These are phyloP conservation scores for Metalampra italica DNA, from an alignment of 2,888 invertebrate genomes.

Conservation along the genomic window DNA sequence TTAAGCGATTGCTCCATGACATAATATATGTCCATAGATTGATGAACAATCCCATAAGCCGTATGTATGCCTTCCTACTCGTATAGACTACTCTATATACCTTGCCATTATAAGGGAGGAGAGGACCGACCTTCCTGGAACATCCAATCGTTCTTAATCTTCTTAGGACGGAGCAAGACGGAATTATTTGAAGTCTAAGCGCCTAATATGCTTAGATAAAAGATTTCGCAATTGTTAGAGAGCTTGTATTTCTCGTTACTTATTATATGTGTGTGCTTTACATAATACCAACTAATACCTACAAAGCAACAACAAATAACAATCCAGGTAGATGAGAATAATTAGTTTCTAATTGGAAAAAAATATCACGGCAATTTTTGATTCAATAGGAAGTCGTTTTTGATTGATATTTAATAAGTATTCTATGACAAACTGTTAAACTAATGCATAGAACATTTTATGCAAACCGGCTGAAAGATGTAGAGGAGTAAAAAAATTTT, in stretches of 20 bases:
- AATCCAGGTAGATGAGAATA: too few relatives aligned
- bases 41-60: slow-evolving; percentile 60
- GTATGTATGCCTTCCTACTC: slow-evolving; percentile 10
- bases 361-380: too few relatives aligned
- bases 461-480: too few relatives aligned
- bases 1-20: slow-evolving; percentile 59
- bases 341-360: too few relatives aligned
- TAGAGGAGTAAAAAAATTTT: too few relatives aligned
- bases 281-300: background rate
- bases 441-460: too few relatives aligned
- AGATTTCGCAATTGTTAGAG: slow-evolving; percentile 55
- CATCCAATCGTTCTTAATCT: slow-evolving; percentile 76
- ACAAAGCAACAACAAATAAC: too few relatives aligned
- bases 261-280: slow-evolving; percentile 8
- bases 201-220: slow-evolving; percentile 71
- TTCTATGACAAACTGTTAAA: too few relatives aligned
- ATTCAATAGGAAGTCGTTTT: too few relatives aligned
- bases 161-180: slow-evolving; percentile 61
- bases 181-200: slow-evolving; percentile 70
- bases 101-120: slow-evolving; percentile 51
- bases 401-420: too few relatives aligned
- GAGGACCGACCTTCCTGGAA: slow-evolving; percentile 58
- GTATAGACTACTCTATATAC: slow-evolving; percentile 32
- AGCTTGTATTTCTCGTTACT: slow-evolving; percentile 13
- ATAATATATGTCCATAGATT: slow-evolving; percentile 40